phyloP scores from a whole-genome alignment of 2,113 vertebrate genomes.

The Cynoglossus semilaevis region DNA sequence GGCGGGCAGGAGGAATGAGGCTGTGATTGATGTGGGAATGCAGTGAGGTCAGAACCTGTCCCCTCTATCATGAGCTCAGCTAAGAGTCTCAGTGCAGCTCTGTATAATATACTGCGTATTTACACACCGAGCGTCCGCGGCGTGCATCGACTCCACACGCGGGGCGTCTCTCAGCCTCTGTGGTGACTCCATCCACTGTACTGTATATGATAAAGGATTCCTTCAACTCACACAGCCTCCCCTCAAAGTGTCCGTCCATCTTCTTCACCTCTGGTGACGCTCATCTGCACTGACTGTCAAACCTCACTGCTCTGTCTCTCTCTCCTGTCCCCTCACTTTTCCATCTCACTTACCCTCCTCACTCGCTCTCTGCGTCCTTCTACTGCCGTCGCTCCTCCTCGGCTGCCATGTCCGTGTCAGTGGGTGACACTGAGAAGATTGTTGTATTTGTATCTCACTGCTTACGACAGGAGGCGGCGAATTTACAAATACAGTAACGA shows the following conservation, averaged over 20 bases:
- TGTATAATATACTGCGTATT: constrained; percentile 28
- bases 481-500: constrained; percentile 41
- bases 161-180: not conserved
- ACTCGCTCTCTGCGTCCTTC: constrained; percentile 34
- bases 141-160: not conserved
- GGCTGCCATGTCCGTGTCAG: constrained; percentile 32
- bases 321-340: constrained; percentile 39
- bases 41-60: constrained; percentile 33
- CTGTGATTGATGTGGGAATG: constrained; percentile 59
- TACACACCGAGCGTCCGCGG: constrained; percentile 18
- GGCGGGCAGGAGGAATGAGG: constrained; percentile 36
- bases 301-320: constrained; percentile 32
- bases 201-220: constrained; percentile 20
- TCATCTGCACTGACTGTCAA: constrained; percentile 61
- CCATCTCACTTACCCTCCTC: constrained; percentile 51
- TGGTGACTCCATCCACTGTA: constrained; percentile 20
- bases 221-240: constrained; percentile 19
- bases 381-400: constrained; percentile 31
- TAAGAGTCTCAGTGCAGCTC: constrained; percentile 23
- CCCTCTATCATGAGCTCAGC: constrained; percentile 46
- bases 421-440: constrained; percentile 42
- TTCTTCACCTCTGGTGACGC: constrained; percentile 30
- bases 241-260: constrained; percentile 53
- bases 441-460: constrained; percentile 28
- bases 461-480: constrained; percentile 31